A percentile compares a stretch with the other conserved stretches of the same genome.
phyloP scores from a whole-genome alignment of 2,888 invertebrate species.

The Aspidiotus destructor region DNA sequence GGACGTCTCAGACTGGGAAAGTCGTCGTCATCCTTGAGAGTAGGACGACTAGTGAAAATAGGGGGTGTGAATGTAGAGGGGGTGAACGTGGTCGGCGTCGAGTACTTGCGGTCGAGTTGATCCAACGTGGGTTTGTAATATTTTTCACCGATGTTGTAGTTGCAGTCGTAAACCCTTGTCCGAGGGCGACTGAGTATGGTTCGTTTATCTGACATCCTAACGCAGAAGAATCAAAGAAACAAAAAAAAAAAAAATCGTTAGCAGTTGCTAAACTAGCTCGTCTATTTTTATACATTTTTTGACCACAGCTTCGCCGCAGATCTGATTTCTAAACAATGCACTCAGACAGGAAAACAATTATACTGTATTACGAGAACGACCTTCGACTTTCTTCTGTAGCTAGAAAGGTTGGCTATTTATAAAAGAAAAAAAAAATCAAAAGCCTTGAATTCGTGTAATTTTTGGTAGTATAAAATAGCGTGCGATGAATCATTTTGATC shows the following conservation, averaged over 20 bases:
- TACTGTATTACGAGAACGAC: no score
- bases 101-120: slow-evolving; percentile 61
- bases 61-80: slow-evolving; percentile 42
- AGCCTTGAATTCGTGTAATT: not conserved
- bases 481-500: not conserved
- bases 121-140: slow-evolving; percentile 70
- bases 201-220: slow-evolving; percentile 35
- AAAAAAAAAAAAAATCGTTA: no score
- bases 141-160: slow-evolving; percentile 73
- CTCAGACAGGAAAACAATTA: no score
- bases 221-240: no score
- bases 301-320: no score
- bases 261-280: no score
- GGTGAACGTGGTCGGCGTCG: slow-evolving; percentile 45
- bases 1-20: slow-evolving; percentile 39
- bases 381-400: no score
- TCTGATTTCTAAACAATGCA: no score
- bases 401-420: no score
- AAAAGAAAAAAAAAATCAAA: not conserved
- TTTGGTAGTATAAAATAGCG: not conserved
- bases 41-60: slow-evolving; percentile 41
- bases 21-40: slow-evolving; percentile 31
- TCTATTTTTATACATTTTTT: no score
- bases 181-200: slow-evolving; percentile 50
- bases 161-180: slow-evolving; percentile 75